Evolutionary conservation across 2,888 invertebrate genomes (phyloP), one percentile per base, ranked within the genome.

Genomic region (Harpalus rubripes): DNA sequence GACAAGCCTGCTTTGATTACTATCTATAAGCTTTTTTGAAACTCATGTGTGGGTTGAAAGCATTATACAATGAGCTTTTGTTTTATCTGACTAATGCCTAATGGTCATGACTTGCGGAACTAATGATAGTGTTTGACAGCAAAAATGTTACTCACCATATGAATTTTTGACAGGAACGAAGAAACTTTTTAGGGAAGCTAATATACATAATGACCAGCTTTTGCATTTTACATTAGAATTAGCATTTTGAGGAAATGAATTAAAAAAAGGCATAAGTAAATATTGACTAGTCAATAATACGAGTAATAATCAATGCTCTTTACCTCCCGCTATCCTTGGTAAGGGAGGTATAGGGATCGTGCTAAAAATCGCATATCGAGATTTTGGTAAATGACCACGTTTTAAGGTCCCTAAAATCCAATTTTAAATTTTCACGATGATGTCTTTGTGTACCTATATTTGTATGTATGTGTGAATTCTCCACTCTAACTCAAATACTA

Each of bases 1-100:
- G 74, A 74, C 74, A 52, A 74, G 52, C 74, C 74, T 18, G 44
- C 74, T 74, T 74, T 74, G 74, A 74, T 52, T 74, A 74, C 18
- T 22, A 74, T 74, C 74, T 44, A 74, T 22, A 22, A 74, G 15
- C 74, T 18, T 74, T 74, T 74, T 74, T 52, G 41, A 65, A 8
- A 26, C 15, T 65, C 72, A 7, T 72, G 52, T 56, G 22, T 52
- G 52, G 74, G 74, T 74, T 68, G 68, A 16, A 12, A 18, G 63
- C 63, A 22, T 22, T 63, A 39, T 39, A 63, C 18, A 63, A 68
- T 68, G 7, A 39, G 68, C 68, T 68, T 68, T 68, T 68, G 39
- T 68, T 68, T 63, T 68, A 15, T 12, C 32, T n/a, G 15, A 39
- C 7, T 68, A 26, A 68, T 39, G 39, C n/a, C 3, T 12, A 16